Base-by-base conservation (phyloP, 2,797 vertebrate genomes). In the Amblyopsis hoosieri region DNA sequence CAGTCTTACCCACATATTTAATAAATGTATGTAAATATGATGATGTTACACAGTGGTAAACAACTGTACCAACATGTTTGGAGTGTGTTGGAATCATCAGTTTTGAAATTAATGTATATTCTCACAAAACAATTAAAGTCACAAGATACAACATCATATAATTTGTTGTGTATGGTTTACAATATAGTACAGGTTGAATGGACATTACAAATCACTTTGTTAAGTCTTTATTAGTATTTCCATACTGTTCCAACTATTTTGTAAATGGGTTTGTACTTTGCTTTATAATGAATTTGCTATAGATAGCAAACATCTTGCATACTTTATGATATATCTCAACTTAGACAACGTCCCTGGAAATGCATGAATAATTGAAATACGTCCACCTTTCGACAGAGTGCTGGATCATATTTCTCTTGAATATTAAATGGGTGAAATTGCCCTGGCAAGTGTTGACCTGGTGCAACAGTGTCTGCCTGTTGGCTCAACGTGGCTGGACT, bases 371-470 rank as follows among this genome's bases (percentile, higher is more conserved):
- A 90, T 85, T 85, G 14, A 91, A 82, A 60, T 64, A 10, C 9
- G 58, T 77, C 78, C 72, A 71, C 72, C 75, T 75, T 65, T 50
- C 31, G 45, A 68, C 78, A 78, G 80, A 67, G 61, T 60, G 70
- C 75, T 78, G 83, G 80, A 78, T 91, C 85, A 67, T 66, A 66
- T 89, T 83, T 72, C 89, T 78, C 82, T 90, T 89, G 58, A 89
- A 92, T 90, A 87, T 79, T 83, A 77, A 77, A 89, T 77, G 70
- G 67, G 62, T 72, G 78, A 81, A 75, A 82, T 49, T 70, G 87
- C 88, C 79, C 81, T 78, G 76, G 87, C 79, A 83, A 76, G 83
- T 65, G 72, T 72, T 49, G 56, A 71, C 72, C 77, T 87, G 66
- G 52, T 75, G 76, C 75, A 81, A 78, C 85, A 75, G 69, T 71